phyloP scores from a whole-genome alignment of 2,888 invertebrate genomes.

The Aleiodes alternator region DNA sequence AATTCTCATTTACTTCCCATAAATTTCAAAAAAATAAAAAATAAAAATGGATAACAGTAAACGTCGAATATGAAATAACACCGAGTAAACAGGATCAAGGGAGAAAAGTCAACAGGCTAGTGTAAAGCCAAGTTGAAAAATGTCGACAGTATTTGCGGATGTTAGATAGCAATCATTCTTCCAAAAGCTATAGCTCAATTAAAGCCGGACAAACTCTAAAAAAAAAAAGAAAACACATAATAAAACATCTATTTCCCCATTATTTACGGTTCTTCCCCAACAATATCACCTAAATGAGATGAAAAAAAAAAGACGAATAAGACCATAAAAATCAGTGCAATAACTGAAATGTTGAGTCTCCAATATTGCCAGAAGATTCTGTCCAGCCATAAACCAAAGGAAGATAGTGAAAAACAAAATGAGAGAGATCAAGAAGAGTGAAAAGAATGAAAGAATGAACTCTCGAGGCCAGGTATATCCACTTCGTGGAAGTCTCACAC shows the following conservation, averaged over 20 bases:
- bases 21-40: neutral
- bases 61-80: neutral
- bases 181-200: too few species aligned
- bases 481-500: constrained; percentile 67
- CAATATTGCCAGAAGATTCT: constrained; percentile 22
- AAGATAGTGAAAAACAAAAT: constrained; percentile 11
- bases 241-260: neutral
- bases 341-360: constrained; percentile 15
- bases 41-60: neutral
- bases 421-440: neutral
- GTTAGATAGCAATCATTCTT: too few species aligned
- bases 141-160: too few species aligned
- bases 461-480: constrained; percentile 60
- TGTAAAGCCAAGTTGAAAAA: neutral
- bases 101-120: neutral
- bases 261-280: neutral
- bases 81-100: constrained; percentile 3
- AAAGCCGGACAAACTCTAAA: too few species aligned
- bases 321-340: neutral
- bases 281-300: neutral
- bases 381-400: constrained; percentile 18
- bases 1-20: constrained; percentile 22
- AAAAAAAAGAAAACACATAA: too few species aligned
- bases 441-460: constrained; percentile 39
- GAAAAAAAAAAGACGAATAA: neutral